Percentiles rank a stretch among this genome's conserved stretches.
These are phyloP conservation scores for Athrips mouffetella DNA, from an alignment of 2,888 invertebrate species.

Conservation along the genomic window DNA sequence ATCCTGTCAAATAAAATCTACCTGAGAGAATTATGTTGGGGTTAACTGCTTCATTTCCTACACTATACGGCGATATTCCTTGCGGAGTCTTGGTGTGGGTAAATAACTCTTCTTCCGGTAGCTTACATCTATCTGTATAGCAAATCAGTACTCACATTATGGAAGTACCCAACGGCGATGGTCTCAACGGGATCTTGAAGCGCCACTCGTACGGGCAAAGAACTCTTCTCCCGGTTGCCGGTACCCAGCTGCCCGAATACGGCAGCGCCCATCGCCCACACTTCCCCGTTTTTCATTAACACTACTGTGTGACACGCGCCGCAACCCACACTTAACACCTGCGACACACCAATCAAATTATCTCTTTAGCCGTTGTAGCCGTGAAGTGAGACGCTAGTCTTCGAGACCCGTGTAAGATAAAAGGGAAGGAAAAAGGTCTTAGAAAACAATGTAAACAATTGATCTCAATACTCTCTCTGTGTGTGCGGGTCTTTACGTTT, in stretches of 20 bases:
- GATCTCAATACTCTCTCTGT: too few species aligned
- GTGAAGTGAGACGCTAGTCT: too few species aligned
- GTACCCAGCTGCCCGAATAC: constrained; percentile 88
- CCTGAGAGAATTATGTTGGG: too few species aligned
- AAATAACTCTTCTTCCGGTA: too few species aligned
- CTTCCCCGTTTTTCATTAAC: constrained; percentile 82
- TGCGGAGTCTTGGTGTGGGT: too few species aligned
- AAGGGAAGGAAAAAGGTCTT: background rate
- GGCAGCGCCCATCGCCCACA: constrained; percentile 84
- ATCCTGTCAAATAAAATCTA: too few species aligned
- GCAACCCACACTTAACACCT: constrained; percentile 72
- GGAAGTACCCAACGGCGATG: constrained; percentile 81
- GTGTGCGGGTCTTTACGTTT: too few species aligned
- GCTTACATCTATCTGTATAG: too few species aligned
- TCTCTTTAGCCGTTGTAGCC: too few species aligned
- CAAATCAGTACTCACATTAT: constrained; percentile 77
- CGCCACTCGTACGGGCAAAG: constrained; percentile 75
- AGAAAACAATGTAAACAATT: background rate
- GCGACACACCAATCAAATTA: background rate
- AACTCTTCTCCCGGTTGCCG: constrained; percentile 77
- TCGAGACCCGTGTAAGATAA: too few species aligned
- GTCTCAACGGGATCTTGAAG: constrained; percentile 51
- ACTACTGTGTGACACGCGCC: constrained; percentile 86
- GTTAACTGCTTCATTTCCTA: too few species aligned
- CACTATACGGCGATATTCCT: too few species aligned